Percentiles rank a stretch among this genome's conserved stretches.
Evolutionary conservation across 2,888 invertebrate species (phyloP).

Genomic region (Tanypteryx hageni): DNA sequence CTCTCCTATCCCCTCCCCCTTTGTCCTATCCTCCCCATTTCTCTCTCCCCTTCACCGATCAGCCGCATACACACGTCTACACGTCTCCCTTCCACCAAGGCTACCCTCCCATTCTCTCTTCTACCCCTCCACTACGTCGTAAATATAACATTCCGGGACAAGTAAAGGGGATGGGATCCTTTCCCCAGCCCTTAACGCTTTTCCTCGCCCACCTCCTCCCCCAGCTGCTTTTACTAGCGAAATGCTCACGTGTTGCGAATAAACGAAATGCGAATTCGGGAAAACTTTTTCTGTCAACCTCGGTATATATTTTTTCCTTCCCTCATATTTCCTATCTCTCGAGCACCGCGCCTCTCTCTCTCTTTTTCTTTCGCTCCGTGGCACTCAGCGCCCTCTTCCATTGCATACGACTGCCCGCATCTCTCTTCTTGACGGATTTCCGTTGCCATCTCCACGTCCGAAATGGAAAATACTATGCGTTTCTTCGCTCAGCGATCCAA

Average conservation of each 20-base stretch:
- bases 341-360: too few relatives aligned
- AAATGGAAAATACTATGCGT: too few relatives aligned
- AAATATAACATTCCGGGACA: neutral
- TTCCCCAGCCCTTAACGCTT: neutral
- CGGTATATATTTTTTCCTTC: neutral
- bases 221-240: neutral
- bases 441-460: too few relatives aligned
- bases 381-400: too few relatives aligned
- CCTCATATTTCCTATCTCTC: neutral
- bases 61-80: neutral
- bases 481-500: too few relatives aligned
- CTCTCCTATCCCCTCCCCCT: too few relatives aligned
- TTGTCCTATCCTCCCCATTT: too few relatives aligned
- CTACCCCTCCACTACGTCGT: neutral
- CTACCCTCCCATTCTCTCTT: too few relatives aligned
- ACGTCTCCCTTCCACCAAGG: neutral
- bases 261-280: neutral
- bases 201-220: neutral
- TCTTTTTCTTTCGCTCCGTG: too few relatives aligned
- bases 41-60: neutral
- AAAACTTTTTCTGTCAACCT: slow-evolving; percentile 3
- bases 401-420: too few relatives aligned
- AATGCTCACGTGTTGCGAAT: neutral
- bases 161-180: neutral
- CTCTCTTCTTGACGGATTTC: too few relatives aligned